These are phyloP conservation scores for Nesoenas mayeri DNA, from an alignment of 2,113 vertebrate genomes.

Conservation along the genomic window DNA sequence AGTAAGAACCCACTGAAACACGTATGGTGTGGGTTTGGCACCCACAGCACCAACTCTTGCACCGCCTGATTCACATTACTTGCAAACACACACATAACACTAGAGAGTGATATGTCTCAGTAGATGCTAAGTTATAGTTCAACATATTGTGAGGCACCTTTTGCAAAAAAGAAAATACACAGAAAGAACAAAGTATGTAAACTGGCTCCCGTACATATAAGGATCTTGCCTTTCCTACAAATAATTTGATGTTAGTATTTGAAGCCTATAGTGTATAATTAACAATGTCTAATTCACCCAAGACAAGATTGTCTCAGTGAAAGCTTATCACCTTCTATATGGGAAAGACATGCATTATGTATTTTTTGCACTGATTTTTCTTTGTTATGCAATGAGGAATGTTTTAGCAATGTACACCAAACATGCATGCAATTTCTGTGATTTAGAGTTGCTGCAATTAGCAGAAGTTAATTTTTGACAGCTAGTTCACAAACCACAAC, in stretches of 20 bases:
- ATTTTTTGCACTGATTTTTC: background rate
- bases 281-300: constrained; percentile 39
- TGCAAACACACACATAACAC: background rate
- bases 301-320: background rate
- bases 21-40: accelerated
- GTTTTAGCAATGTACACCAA: constrained; percentile 24
- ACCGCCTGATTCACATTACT: background rate
- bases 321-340: constrained; percentile 31
- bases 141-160: background rate
- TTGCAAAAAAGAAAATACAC: background rate
- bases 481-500: background rate
- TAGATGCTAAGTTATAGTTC: background rate
- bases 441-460: constrained; percentile 35
- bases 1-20: background rate
- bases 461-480: constrained; percentile 51
- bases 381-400: constrained; percentile 31
- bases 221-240: background rate
- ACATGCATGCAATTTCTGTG: background rate
- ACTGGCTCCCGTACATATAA: background rate
- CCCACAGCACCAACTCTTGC: background rate
- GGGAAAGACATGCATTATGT: constrained; percentile 44
- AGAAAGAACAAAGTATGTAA: background rate
- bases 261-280: constrained; percentile 34
- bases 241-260: constrained; percentile 17
- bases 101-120: background rate